Percentiles rank a stretch among this genome's conserved stretches.
Evolutionary conservation across 2,888 invertebrate species (phyloP).

Genomic region (Archips crataeganus): DNA sequence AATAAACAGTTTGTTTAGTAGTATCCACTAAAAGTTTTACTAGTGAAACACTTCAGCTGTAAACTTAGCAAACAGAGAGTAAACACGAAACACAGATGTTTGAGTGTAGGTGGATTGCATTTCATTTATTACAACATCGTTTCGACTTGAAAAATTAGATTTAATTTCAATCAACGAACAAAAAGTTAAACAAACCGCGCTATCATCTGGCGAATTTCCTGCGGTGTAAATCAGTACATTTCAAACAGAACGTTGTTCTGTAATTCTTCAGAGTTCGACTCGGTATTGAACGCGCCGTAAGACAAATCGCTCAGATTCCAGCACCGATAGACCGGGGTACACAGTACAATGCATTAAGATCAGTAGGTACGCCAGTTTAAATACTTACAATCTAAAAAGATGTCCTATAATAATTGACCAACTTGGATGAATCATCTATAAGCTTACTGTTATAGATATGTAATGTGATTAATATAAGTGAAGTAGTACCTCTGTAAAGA

Average conservation of each 20-base stretch:
- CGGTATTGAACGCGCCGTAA: slow-evolving; percentile 20
- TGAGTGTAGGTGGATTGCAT: slow-evolving; percentile 30
- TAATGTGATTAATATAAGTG: slow-evolving; percentile 4
- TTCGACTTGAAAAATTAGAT: slow-evolving; percentile 32
- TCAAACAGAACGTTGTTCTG: slow-evolving; percentile 40
- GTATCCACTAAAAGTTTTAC: slow-evolving; percentile 19
- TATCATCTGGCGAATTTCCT: slow-evolving; percentile 38
- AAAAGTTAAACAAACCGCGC: slow-evolving; percentile 34
- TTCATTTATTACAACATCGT: slow-evolving; percentile 22
- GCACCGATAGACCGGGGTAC: background rate
- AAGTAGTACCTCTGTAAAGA: slow-evolving; percentile 13
- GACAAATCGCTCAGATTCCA: slow-evolving; percentile 35
- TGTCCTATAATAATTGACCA: background rate
- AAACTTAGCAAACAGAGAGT: slow-evolving; percentile 22
- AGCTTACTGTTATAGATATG: background rate
- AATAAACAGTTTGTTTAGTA: slow-evolving; percentile 7
- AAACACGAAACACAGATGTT: slow-evolving; percentile 33
- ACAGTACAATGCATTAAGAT: slow-evolving; percentile 2
- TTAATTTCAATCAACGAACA: slow-evolving; percentile 23
- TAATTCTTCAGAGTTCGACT: slow-evolving; percentile 27
- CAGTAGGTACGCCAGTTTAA: slow-evolving; percentile 2
- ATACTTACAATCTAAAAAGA: background rate
- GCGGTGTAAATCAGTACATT: slow-evolving; percentile 39
- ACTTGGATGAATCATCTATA: background rate
- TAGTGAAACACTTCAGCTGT: slow-evolving; percentile 13